Evolutionary conservation across 1,140 invertebrate genomes (phyloP).

Genomic region (Brachionus paranguensis): DNA sequence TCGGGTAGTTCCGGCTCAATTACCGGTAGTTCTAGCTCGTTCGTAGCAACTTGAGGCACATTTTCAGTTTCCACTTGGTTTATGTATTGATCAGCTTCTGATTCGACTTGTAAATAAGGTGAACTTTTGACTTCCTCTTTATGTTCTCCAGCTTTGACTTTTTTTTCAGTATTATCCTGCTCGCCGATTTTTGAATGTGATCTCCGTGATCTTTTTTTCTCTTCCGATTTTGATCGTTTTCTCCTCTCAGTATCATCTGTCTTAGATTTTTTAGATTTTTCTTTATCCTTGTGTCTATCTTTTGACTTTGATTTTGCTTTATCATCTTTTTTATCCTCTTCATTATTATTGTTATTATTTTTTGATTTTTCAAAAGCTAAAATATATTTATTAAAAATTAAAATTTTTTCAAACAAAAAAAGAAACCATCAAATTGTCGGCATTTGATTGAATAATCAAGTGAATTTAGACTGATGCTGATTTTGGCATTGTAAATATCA

Average conservation of each 20-base stretch:
- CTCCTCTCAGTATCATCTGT: not conserved
- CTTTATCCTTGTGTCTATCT: not conserved
- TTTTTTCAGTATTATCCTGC: not conserved
- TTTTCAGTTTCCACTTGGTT: not conserved
- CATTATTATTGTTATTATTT: slow-evolving; percentile 14
- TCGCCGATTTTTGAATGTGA: not conserved
- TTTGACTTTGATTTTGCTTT: not conserved
- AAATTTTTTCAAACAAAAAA: not conserved
- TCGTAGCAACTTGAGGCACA: not conserved
- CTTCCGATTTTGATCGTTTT: not conserved
- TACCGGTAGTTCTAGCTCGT: too few species aligned
- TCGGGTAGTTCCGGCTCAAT: not conserved
- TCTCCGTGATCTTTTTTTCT: not conserved
- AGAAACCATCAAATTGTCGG: not conserved
- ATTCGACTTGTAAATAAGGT: not conserved
- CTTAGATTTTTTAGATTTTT: not conserved
- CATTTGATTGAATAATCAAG: not conserved
- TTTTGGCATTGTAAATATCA: not conserved
- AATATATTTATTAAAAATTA: not conserved
- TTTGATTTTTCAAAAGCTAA: not conserved
- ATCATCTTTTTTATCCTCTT: not conserved
- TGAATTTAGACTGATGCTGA: not conserved
- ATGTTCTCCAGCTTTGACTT: not conserved
- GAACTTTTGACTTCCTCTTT: not conserved
- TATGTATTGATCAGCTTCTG: not conserved